phyloP scores from a whole-genome alignment of 2,888 invertebrate genomes.

The Phengaris alcon region DNA sequence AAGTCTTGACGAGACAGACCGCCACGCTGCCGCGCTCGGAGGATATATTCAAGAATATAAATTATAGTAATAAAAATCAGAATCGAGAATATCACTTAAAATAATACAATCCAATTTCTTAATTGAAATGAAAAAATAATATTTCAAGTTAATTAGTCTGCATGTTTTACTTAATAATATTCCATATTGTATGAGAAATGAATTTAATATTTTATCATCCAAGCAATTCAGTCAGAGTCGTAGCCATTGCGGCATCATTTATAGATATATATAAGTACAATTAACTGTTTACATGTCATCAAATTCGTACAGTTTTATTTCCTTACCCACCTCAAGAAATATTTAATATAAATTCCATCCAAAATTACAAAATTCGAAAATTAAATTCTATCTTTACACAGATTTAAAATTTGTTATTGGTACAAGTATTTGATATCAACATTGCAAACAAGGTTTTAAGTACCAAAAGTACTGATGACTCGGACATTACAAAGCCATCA shows the following conservation, averaged over 20 bases:
- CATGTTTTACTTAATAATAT: background rate
- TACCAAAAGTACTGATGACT: background rate
- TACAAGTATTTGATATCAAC: background rate
- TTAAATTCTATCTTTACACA: too few species aligned
- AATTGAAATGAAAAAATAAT: background rate
- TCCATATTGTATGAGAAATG: constrained; percentile 15
- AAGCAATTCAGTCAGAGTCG: background rate
- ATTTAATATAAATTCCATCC: too few species aligned
- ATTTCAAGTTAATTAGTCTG: background rate
- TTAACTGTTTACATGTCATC: too few species aligned
- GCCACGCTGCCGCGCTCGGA: too few species aligned
- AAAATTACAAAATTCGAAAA: too few species aligned
- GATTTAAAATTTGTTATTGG: background rate
- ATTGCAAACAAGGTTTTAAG: constrained; percentile 2
- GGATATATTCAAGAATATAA: background rate
- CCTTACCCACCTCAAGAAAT: too few species aligned
- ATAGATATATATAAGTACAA: too few species aligned
- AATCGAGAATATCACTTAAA: background rate
- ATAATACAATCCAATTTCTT: background rate
- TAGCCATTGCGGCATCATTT: too few species aligned
- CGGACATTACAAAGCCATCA: background rate
- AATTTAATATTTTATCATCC: constrained; percentile 24
- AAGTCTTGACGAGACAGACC: too few species aligned
- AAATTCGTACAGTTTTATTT: too few species aligned
- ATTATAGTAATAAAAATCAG: background rate